Evolutionary conservation across 2,888 invertebrate genomes (phyloP).

Genomic region (Pyrrhosoma nymphula): DNA sequence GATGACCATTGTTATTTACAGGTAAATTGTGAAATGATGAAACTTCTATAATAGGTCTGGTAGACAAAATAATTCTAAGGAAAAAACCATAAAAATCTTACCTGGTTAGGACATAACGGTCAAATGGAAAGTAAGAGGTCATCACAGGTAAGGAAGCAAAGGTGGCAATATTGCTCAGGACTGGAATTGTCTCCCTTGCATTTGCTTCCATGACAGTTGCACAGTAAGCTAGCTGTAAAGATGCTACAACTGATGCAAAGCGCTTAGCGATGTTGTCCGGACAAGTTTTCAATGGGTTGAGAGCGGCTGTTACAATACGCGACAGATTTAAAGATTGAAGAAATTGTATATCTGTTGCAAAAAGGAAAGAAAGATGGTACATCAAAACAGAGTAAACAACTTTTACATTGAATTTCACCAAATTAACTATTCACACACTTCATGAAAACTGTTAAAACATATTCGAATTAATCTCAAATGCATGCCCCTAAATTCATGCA

Average conservation of each 20-base stretch:
- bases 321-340: slow-evolving; percentile 91
- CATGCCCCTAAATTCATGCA: no score
- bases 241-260: slow-evolving; percentile 89
- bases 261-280: slow-evolving; percentile 87
- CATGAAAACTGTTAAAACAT: no score
- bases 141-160: slow-evolving; percentile 73
- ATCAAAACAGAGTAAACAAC: neutral
- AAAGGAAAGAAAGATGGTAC: slow-evolving; percentile 72
- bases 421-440: no score
- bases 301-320: slow-evolving; percentile 89
- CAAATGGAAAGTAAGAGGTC: slow-evolving; percentile 91
- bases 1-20: no score
- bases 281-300: slow-evolving; percentile 94
- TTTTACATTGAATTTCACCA: neutral
- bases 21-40: no score
- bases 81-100: slow-evolving; percentile 74
- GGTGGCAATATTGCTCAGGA: slow-evolving; percentile 79
- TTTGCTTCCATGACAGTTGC: slow-evolving; percentile 94
- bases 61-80: no score
- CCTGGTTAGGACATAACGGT: slow-evolving; percentile 89
- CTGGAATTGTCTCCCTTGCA: slow-evolving; percentile 82
- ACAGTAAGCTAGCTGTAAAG: slow-evolving; percentile 95
- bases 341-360: slow-evolving; percentile 85
- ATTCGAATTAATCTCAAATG: no score
- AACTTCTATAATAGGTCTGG: no score